Evolutionary conservation across 2,888 invertebrate species (phyloP).

Genomic region (Mylabris sibirica): DNA sequence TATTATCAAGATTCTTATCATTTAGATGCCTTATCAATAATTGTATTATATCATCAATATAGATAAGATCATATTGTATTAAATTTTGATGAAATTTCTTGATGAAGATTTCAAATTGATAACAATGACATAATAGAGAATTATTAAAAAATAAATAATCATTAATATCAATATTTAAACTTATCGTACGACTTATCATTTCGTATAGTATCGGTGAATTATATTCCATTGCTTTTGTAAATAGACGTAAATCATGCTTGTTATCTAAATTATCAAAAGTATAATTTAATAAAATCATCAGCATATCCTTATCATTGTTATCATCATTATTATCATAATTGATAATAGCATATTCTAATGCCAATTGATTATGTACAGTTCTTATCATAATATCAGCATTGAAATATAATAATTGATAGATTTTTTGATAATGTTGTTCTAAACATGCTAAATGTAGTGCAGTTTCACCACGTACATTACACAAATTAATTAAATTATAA

Average conservation of each 20-base stretch:
- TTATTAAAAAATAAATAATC: not conserved
- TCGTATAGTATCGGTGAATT: not conserved
- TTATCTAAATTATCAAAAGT: not conserved
- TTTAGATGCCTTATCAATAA: not conserved
- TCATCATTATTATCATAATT: not conserved
- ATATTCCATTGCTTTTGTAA: not conserved
- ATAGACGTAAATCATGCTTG: not conserved
- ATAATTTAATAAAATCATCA: not conserved
- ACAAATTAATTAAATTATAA: not conserved
- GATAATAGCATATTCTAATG: not conserved
- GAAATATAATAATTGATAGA: not conserved
- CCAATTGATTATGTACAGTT: not conserved
- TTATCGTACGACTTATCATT: not conserved
- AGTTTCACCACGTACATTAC: not conserved
- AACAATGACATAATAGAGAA: not conserved
- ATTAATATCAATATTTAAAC: not conserved
- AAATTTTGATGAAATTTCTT: not conserved
- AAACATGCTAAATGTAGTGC: not conserved
- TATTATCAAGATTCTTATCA: not conserved
- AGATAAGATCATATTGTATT: not conserved
- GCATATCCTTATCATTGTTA: not conserved
- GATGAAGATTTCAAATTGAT: not conserved
- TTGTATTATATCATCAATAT: not conserved
- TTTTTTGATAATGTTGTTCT: not conserved
- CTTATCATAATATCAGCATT: not conserved